Evolutionary conservation across 2,888 invertebrate genomes (phyloP).

Genomic region (Conchocele bisecta): DNA sequence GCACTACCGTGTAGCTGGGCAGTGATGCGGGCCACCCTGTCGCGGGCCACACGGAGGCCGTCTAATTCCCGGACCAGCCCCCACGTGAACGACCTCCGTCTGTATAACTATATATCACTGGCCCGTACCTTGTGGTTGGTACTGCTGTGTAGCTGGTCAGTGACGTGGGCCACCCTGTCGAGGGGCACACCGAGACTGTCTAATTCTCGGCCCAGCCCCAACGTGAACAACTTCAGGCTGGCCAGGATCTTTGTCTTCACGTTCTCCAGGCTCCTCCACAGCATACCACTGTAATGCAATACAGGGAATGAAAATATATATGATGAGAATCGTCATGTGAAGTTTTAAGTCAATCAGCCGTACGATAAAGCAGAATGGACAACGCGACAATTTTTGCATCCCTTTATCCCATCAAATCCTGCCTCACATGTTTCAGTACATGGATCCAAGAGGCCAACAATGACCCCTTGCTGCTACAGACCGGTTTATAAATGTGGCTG

Average conservation of each 20-base stretch:
- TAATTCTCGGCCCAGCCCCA: slow-evolving; percentile 43
- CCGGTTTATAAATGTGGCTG: too few species aligned
- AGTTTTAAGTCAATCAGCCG: too few species aligned
- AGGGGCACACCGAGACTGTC: slow-evolving; percentile 25
- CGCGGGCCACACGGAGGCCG: slow-evolving; percentile 21
- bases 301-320: too few species aligned
- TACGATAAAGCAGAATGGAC: too few species aligned
- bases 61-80: slow-evolving; percentile 45
- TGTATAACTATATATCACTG: too few species aligned
- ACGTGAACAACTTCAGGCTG: slow-evolving; percentile 36
- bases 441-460: too few species aligned
- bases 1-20: slow-evolving; percentile 49
- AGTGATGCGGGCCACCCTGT: slow-evolving; percentile 39
- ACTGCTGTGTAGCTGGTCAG: slow-evolving; percentile 44
- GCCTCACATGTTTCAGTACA: too few species aligned
- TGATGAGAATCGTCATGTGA: too few species aligned
- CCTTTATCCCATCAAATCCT: too few species aligned
- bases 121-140: slow-evolving; percentile 53
- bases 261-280: slow-evolving; percentile 60
- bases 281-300: slow-evolving; percentile 47
- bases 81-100: slow-evolving; percentile 35
- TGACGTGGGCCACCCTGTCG: slow-evolving; percentile 37
- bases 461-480: too few species aligned
- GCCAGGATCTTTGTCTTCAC: slow-evolving; percentile 29
- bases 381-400: too few species aligned